phyloP scores from a whole-genome alignment of 2,888 invertebrate genomes.

The Koerneria pararmatus region DNA sequence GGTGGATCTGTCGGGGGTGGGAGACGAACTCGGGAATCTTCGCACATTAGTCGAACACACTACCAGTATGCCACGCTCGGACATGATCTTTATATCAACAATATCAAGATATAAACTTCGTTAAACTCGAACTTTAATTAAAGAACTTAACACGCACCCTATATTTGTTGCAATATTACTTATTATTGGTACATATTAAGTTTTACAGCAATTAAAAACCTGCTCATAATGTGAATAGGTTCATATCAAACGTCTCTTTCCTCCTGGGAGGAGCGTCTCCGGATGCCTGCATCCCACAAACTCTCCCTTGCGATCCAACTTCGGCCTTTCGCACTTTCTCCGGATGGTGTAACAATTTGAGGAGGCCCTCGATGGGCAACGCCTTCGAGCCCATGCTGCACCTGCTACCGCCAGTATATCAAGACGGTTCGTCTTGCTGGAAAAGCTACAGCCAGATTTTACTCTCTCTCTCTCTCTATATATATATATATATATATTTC shows the following conservation, averaged over 20 bases:
- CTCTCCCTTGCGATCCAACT: slow-evolving; percentile 57
- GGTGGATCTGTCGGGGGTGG: too few relatives aligned
- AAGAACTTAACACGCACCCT: neutral
- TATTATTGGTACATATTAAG: neutral
- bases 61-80: too few relatives aligned
- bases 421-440: slow-evolving; percentile 34
- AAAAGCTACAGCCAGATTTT: neutral
- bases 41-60: too few relatives aligned
- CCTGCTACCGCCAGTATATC: slow-evolving; percentile 48
- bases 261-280: slow-evolving; percentile 22
- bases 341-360: slow-evolving; percentile 59
- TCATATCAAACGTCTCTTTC: slow-evolving; percentile 19
- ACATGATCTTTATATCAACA: too few relatives aligned
- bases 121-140: neutral
- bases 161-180: too few relatives aligned
- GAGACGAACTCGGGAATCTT: too few relatives aligned
- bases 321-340: slow-evolving; percentile 71
- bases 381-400: slow-evolving; percentile 46
- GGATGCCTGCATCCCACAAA: slow-evolving; percentile 33
- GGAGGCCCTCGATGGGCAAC: slow-evolving; percentile 46
- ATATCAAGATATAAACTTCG: neutral
- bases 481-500: too few relatives aligned
- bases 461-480: too few relatives aligned
- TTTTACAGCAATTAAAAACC: neutral
- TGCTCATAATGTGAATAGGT: neutral